Conservation (phyloP, 2,888 invertebrate genomes). For the Junonia oenone region DNA sequence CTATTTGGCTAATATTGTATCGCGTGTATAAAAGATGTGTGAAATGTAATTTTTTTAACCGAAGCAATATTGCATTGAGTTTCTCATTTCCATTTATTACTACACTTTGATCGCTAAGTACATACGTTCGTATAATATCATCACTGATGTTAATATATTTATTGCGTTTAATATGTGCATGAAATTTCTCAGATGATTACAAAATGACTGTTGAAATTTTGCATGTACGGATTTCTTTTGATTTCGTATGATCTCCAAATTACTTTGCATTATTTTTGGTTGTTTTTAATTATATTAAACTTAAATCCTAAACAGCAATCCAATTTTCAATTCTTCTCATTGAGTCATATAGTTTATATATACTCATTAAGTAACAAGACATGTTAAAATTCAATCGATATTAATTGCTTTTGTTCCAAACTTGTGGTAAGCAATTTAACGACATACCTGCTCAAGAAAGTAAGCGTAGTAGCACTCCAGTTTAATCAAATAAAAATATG, state of each 20-base stretch:
- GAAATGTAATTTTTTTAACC: background rate
- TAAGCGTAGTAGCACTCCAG: too few species aligned
- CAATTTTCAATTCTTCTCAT: too few species aligned
- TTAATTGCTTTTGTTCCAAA: too few species aligned
- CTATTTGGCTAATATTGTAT: background rate
- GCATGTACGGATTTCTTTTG: background rate
- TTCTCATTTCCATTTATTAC: conserved; percentile 1
- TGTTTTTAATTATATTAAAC: background rate
- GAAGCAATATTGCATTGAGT: background rate
- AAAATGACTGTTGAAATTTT: background rate
- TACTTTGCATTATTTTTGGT: background rate
- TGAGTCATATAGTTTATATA: too few species aligned
- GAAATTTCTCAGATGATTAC: background rate
- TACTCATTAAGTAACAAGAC: too few species aligned
- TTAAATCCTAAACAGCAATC: too few species aligned
- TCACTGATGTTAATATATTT: background rate
- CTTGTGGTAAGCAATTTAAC: too few species aligned
- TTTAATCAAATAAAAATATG: too few species aligned
- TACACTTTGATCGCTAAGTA: background rate
- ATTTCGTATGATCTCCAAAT: background rate
- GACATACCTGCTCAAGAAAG: too few species aligned
- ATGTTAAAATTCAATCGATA: too few species aligned
- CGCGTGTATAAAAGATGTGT: background rate
- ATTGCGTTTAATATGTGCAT: background rate
- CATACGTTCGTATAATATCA: background rate